These are phyloP conservation scores for Drosophila dives DNA, from an alignment of 2,888 invertebrate genomes.

Conservation along the genomic window DNA sequence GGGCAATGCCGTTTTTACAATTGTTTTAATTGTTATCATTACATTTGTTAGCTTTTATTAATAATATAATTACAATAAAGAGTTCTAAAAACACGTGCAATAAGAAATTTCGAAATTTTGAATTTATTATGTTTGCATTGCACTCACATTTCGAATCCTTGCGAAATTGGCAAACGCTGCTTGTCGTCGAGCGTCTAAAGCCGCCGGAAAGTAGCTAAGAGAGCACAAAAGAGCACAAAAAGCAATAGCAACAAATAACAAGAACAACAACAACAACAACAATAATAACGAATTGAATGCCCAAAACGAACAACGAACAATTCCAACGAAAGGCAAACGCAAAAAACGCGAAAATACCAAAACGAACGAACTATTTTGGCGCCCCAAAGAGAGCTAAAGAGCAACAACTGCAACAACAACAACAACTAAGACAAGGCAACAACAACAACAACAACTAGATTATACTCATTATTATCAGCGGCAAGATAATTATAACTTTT, in stretches of 20 bases:
- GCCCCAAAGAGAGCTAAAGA: slow-evolving; percentile 39
- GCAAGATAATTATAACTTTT: slow-evolving; percentile 35
- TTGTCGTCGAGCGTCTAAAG: slow-evolving; percentile 67
- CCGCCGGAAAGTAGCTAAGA: slow-evolving; percentile 62
- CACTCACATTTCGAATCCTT: slow-evolving; percentile 65
- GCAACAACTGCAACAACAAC: slow-evolving; percentile 19
- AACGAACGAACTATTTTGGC: slow-evolving; percentile 61
- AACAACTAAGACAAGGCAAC: slow-evolving; percentile 28
- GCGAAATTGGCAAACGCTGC: slow-evolving; percentile 72
- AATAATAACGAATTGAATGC: slow-evolving; percentile 42
- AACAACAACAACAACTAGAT: slow-evolving; percentile 39
- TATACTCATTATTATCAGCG: slow-evolving; percentile 28
- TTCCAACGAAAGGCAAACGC: slow-evolving; percentile 44
- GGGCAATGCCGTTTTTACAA: slow-evolving; percentile 4
- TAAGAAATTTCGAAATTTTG: slow-evolving; percentile 39
- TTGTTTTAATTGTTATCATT: slow-evolving; percentile 12
- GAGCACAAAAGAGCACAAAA: neutral
- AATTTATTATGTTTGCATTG: slow-evolving; percentile 68
- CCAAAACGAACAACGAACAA: slow-evolving; percentile 56
- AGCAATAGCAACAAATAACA: slow-evolving; percentile 19
- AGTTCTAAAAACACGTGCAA: slow-evolving; percentile 44
- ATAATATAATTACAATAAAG: slow-evolving; percentile 10
- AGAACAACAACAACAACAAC: slow-evolving; percentile 10
- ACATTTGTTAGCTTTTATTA: slow-evolving; percentile 14
- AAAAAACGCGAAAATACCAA: slow-evolving; percentile 20